These are phyloP conservation scores for Dendrocincla fuliginosa DNA, from an alignment of 2,797 vertebrate species.

Conservation along the genomic window DNA sequence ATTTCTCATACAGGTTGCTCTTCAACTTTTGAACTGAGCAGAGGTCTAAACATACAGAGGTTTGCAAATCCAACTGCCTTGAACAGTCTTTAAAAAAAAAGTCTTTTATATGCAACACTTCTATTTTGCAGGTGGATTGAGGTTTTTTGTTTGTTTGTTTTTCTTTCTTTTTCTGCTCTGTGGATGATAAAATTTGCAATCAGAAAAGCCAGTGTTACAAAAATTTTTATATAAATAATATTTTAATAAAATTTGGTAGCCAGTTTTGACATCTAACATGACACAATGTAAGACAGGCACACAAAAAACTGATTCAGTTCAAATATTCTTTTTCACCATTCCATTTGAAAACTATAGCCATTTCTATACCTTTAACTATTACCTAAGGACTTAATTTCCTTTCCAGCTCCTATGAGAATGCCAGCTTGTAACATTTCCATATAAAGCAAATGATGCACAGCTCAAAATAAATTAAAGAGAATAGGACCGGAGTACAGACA, in stretches of 20 bases:
- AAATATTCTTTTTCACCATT: not conserved
- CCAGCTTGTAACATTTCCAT: not conserved
- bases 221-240: not conserved
- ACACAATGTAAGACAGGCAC: not conserved
- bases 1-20: not conserved
- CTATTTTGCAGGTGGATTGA: not conserved
- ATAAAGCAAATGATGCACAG: not conserved
- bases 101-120: not conserved
- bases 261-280: not conserved
- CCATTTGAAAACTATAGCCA: not conserved
- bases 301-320: not conserved
- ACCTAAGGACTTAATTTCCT: not conserved
- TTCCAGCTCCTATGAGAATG: not conserved
- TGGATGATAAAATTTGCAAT: not conserved
- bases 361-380: not conserved
- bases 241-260: not conserved
- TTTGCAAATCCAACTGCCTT: not conserved
- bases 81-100: not conserved
- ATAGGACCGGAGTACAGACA: not conserved
- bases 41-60: not conserved
- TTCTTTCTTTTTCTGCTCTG: rapidly evolving
- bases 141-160: rapidly evolving
- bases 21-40: not conserved
- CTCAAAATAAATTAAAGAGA: conserved; percentile 2
- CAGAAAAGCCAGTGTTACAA: not conserved